phyloP scores from a whole-genome alignment of 1,140 invertebrate species.

The Drosophila willistoni region DNA sequence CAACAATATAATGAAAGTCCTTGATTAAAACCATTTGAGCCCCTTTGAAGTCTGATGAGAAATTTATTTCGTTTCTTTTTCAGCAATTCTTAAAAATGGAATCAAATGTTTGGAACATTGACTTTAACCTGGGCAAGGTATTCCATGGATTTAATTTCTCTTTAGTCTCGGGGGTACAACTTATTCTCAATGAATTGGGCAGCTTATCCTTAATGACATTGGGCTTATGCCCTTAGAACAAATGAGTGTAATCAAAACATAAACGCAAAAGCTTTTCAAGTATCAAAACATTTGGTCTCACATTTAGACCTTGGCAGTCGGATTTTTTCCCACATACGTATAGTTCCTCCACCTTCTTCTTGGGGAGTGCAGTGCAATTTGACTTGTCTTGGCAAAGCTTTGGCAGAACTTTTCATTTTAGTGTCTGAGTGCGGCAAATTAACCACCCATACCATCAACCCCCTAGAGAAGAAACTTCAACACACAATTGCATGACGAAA shows the following conservation, averaged over 20 bases:
- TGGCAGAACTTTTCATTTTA: slow-evolving; percentile 29
- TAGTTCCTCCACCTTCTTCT: slow-evolving; percentile 24
- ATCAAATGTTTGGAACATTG: no score
- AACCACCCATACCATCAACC: slow-evolving; percentile 18
- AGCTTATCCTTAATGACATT: not conserved
- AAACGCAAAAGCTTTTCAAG: slow-evolving; percentile 34
- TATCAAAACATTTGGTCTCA: slow-evolving; percentile 54
- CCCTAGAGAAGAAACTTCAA: slow-evolving; percentile 34
- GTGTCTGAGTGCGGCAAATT: slow-evolving; percentile 42
- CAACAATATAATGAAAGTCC: no score
- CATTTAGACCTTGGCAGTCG: slow-evolving; percentile 51
- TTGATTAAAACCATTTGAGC: no score
- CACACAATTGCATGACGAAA: slow-evolving; percentile 71
- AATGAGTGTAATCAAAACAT: slow-evolving; percentile 26
- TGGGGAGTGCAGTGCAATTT: slow-evolving; percentile 26
- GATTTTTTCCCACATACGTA: slow-evolving; percentile 3
- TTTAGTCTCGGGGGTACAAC: no score
- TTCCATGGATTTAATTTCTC: no score
- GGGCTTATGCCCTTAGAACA: not conserved
- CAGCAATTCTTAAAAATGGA: no score
- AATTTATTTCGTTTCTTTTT: no score
- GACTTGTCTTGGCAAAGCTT: slow-evolving; percentile 44
- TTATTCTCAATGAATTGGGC: no score
- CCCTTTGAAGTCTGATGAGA: no score
- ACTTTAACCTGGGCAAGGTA: no score